phyloP scores from a whole-genome alignment of 2,888 invertebrate genomes.

The Mythimna lalbum region DNA sequence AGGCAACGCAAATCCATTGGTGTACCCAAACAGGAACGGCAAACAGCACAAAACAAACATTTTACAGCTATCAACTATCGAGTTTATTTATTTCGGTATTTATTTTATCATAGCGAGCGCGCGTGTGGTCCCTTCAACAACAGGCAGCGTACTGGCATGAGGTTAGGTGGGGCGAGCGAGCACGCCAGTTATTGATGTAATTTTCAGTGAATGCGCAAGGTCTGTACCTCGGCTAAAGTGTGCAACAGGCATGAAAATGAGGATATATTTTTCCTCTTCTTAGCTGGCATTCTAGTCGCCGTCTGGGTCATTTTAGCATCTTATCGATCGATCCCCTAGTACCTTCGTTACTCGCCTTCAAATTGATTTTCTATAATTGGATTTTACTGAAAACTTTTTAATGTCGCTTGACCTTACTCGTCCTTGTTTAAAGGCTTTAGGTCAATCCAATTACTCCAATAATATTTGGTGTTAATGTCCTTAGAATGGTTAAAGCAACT shows the following conservation, averaged over 20 bases:
- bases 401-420: background rate
- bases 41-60: conserved; percentile 51
- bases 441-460: background rate
- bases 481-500: background rate
- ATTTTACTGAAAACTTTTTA: background rate
- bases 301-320: background rate
- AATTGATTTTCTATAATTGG: background rate
- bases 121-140: background rate
- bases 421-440: conserved; percentile 2
- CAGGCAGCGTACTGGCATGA: conserved; percentile 24
- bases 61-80: conserved; percentile 29
- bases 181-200: conserved; percentile 57
- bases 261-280: conserved; percentile 1
- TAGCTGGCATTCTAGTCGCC: background rate
- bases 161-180: conserved; percentile 13
- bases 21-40: conserved; percentile 52
- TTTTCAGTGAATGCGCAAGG: conserved; percentile 42
- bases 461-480: background rate
- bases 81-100: conserved; percentile 18
- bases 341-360: background rate
- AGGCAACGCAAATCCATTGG: conserved; percentile 74
- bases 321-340: conserved; percentile 17
- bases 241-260: conserved; percentile 44
- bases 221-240: background rate
- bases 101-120: conserved; percentile 32